phyloP scores from a whole-genome alignment of 1,140 invertebrate species.

The Zophobas atratus region DNA sequence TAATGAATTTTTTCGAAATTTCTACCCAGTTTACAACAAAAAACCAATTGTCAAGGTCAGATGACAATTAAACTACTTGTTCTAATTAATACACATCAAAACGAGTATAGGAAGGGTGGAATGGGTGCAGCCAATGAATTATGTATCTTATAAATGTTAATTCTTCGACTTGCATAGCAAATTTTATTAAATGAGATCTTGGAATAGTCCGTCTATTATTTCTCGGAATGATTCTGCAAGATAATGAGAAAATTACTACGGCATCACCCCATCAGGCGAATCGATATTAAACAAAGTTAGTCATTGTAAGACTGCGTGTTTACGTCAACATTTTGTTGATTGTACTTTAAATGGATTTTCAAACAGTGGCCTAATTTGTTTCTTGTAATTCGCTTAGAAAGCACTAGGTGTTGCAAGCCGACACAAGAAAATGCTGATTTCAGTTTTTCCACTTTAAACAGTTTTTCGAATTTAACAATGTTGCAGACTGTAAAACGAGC shows the following conservation, averaged over 20 bases:
- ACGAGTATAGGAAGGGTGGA: slow-evolving; percentile 18
- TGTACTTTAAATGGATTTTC: no score
- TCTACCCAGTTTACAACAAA: not conserved
- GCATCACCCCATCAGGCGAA: no score
- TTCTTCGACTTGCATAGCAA: not conserved
- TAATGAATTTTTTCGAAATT: slow-evolving; percentile 20
- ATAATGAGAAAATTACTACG: slow-evolving; percentile 6
- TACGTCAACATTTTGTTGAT: no score
- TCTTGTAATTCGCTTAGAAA: no score
- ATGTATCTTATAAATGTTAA: slow-evolving; percentile 12
- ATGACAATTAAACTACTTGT: slow-evolving; percentile 5
- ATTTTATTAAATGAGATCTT: not conserved
- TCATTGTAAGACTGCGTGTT: no score
- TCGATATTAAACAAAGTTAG: no score
- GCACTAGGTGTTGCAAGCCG: no score
- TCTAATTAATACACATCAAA: slow-evolving; percentile 10
- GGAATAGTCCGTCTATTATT: not conserved
- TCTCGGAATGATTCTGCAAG: slow-evolving; percentile 23
- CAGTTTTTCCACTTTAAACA: no score
- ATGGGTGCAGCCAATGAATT: slow-evolving; percentile 31
- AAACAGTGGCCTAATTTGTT: no score
- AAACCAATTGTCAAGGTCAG: slow-evolving; percentile 35
- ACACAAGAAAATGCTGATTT: no score
- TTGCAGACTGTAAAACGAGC: no score
- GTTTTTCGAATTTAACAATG: no score